Base-by-base conservation (phyloP, 2,888 invertebrate genomes). In the Rhamnusium bicolor region DNA sequence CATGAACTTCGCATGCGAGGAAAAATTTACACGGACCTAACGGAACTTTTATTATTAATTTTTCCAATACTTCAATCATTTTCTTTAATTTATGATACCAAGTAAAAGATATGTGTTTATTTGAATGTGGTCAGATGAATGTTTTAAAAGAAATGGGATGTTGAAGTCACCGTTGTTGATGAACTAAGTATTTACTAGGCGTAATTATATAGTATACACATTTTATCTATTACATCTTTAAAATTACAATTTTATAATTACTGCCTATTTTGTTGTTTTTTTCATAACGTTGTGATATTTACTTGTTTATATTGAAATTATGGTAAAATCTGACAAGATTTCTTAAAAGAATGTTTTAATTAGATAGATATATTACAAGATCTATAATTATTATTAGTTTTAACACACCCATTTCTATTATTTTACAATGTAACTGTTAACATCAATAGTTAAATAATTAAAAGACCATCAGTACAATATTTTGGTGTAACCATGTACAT, bases 211-310 rank as follows among this genome's bases (percentile, higher is more conserved):
- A 40, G 71, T 65, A 65, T 71, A 67, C 66, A 71, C 60, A 67
- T 68, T 63, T 70, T 74, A 74, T 71, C 70, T 76, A 65, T 53
- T 40, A 67, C 60, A 70, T 74, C 72, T 74, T 74, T 69, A 72
- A 76, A 74, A 74, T 76, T 74, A 74, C 74, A 66, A 67, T 75
- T 72, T 60, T 72, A 51, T 72, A 76, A 77, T 74, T 73, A 74
- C 69, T 19, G 49, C 65, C 56, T 61, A 69, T 77, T 66, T 72
- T 65, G 63, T 66, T 66, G 66, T 71, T 73, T 76, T 69, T 19
- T 24, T 6, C 16, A 53, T 53, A 40, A 40, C 12, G 40, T n/a
- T 40, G 12, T 24, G 53, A 21, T 51, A 51, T 51, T 53, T 19
- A 21, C 10, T 53, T 53, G 24, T 53, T 21, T 53, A 53, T 53